Evolutionary conservation across 2,113 vertebrate genomes (phyloP).

Genomic region (Grammomys surdaster): DNA sequence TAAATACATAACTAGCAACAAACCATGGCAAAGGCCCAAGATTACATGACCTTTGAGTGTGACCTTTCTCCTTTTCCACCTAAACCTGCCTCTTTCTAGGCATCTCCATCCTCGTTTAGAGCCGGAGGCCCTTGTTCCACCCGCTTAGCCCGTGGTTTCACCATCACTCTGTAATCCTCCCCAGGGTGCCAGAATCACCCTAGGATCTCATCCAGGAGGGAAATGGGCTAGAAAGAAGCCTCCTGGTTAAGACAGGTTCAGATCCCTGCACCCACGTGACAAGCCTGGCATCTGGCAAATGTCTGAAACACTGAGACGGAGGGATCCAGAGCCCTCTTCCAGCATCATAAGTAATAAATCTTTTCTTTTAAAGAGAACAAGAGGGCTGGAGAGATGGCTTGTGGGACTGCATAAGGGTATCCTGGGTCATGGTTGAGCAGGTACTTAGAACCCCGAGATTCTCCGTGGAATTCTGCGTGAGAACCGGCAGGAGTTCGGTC

Average conservation of each 20-base stretch:
- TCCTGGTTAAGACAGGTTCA: not conserved
- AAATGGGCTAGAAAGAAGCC: not conserved
- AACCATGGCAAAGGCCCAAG: no score
- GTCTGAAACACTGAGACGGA: not conserved
- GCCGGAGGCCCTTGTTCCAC: not conserved
- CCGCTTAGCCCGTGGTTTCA: no score
- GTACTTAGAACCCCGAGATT: no score
- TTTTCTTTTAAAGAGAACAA: not conserved
- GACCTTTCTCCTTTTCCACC: not conserved
- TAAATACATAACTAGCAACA: not conserved
- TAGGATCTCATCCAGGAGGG: no score
- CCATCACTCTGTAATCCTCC: not conserved
- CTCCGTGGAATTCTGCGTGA: no score
- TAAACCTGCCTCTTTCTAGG: not conserved
- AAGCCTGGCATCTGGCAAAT: not conserved
- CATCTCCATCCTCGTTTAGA: not conserved
- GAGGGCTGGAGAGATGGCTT: no score
- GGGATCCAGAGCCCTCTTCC: not conserved
- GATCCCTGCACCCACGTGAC: not conserved
- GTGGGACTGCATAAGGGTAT: no score
- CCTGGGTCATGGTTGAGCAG: no score
- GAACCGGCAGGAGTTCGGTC: no score
- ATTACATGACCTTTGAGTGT: no score
- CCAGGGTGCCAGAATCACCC: not conserved
- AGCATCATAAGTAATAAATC: not conserved